Percentiles rank a stretch among this genome's conserved stretches.
phyloP scores from a whole-genome alignment of 2,797 vertebrate species.

The Gallinago nigripennis region DNA sequence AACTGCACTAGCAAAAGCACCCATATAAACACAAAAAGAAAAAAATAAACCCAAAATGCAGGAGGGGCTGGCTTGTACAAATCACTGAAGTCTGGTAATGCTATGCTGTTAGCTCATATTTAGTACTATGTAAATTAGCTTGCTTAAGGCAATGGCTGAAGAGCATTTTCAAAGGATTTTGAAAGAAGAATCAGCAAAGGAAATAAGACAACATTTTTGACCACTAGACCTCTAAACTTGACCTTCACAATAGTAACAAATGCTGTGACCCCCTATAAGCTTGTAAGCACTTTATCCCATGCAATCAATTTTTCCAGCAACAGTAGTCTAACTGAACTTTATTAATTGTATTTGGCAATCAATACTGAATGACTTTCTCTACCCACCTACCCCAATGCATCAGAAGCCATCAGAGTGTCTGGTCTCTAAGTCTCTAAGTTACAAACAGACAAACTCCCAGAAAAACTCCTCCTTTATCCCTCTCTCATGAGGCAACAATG shows the following conservation, averaged over 20 bases:
- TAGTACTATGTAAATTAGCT: not conserved
- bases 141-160: not conserved
- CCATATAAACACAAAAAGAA: not conserved
- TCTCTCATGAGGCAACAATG: not conserved
- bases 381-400: not conserved
- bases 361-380: not conserved
- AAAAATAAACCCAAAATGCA: not conserved
- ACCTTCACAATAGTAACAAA: not conserved
- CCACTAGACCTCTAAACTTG: not conserved
- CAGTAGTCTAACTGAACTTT: not conserved
- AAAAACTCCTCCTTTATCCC: not conserved
- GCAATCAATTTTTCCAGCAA: not conserved
- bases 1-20: not conserved
- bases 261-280: not conserved
- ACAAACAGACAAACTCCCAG: not conserved
- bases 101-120: not conserved
- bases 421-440: not conserved
- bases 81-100: not conserved
- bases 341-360: not conserved
- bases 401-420: not conserved
- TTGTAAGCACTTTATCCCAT: not conserved
- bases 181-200: not conserved
- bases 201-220: not conserved
- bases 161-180: not conserved
- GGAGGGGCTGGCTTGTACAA: not conserved